Evolutionary conservation across 2,888 invertebrate species (phyloP).

Genomic region (Tridacna gigas): DNA sequence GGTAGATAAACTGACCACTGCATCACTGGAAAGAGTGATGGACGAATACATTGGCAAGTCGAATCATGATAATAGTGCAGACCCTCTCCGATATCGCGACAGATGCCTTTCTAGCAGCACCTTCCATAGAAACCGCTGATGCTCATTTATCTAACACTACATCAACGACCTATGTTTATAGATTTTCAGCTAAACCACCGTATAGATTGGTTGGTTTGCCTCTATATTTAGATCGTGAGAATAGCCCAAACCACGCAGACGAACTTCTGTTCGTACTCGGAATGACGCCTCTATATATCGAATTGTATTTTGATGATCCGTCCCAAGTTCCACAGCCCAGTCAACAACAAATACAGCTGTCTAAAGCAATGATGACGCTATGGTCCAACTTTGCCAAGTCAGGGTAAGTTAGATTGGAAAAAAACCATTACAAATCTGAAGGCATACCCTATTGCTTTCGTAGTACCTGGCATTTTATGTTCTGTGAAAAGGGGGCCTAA

Average conservation of each 20-base stretch:
- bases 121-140: neutral
- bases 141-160: slow-evolving; percentile 5
- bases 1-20: neutral
- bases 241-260: slow-evolving; percentile 3
- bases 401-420: slow-evolving; percentile 5
- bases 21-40: neutral
- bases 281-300: neutral
- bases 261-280: slow-evolving; percentile 9
- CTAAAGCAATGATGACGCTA: slow-evolving; percentile 14
- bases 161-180: slow-evolving; percentile 23
- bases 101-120: neutral
- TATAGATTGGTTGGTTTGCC: neutral
- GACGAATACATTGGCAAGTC: neutral
- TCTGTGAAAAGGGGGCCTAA: no score
- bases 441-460: no score
- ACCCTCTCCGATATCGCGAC: neutral
- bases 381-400: slow-evolving; percentile 20
- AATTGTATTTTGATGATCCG: neutral
- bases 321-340: neutral
- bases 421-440: no score
- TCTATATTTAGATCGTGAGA: neutral
- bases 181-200: neutral
- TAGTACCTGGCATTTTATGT: no score
- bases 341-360: neutral
- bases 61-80: neutral